Conservation (phyloP, 2,797 vertebrate species). For the Gymnoscopelus microlampas region DNA sequence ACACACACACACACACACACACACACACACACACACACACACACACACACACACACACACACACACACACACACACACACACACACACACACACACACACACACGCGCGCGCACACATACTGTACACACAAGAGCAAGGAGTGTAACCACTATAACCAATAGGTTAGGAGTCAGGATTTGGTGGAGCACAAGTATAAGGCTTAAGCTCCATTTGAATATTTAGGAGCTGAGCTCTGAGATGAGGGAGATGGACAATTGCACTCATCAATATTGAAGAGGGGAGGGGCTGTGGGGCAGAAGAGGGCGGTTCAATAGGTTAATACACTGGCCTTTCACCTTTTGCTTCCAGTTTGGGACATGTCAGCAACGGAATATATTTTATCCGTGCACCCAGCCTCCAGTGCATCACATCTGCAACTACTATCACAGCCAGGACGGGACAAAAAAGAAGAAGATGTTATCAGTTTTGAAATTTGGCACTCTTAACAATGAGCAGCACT, state of each 20-base stretch:
- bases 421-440: slow-evolving; percentile 36
- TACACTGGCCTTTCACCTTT: slow-evolving; percentile 87
- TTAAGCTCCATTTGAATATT: slow-evolving; percentile 83
- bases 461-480: slow-evolving; percentile 44
- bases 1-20: slow-evolving; percentile 16
- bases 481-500: background rate
- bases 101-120: too few species aligned
- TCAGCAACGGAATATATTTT: slow-evolving; percentile 84
- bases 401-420: slow-evolving; percentile 42
- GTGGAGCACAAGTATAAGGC: slow-evolving; percentile 72
- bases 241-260: slow-evolving; percentile 80
- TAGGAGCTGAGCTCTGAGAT: slow-evolving; percentile 75
- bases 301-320: slow-evolving; percentile 86
- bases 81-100: too few species aligned
- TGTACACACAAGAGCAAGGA: slow-evolving; percentile 36
- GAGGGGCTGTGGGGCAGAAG: slow-evolving; percentile 66
- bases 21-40: slow-evolving; percentile 19
- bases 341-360: slow-evolving; percentile 82
- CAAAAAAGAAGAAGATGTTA: slow-evolving; percentile 41
- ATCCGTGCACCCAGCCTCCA: slow-evolving; percentile 59
- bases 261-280: slow-evolving; percentile 82
- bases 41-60: slow-evolving; percentile 15
- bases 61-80: background rate
- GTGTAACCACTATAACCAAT: slow-evolving; percentile 76
- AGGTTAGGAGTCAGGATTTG: slow-evolving; percentile 81